Conservation (phyloP, 2,797 vertebrate species). For the Iguana delicatissima region DNA sequence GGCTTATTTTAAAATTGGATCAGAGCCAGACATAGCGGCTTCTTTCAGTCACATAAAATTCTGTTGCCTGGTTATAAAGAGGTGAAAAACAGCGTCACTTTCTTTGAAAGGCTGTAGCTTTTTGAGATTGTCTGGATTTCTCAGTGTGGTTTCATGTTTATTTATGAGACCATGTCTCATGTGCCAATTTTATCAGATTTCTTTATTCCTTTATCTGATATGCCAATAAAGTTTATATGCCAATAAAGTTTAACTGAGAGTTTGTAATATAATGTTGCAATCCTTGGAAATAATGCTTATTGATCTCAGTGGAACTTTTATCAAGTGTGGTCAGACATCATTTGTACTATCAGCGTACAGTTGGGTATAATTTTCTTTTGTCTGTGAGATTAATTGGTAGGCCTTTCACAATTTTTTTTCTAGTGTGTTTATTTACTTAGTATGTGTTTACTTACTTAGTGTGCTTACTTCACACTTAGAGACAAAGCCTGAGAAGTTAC, state of each 20-base stretch:
- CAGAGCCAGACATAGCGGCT: not conserved
- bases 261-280: rapidly evolving
- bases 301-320: not conserved
- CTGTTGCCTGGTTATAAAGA: not conserved
- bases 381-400: rapidly evolving
- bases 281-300: not conserved
- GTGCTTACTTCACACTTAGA: not conserved
- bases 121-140: not conserved
- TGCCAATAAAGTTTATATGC: rapidly evolving
- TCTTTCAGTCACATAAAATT: not conserved
- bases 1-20: conserved; percentile 22
- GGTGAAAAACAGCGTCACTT: not conserved
- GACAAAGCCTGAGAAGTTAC: not conserved
- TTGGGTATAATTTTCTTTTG: rapidly evolving
- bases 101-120: not conserved
- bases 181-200: not conserved
- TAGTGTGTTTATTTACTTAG: not conserved
- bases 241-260: rapidly evolving
- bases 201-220: rapidly evolving
- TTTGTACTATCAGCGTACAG: not conserved
- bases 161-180: not conserved
- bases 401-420: not conserved
- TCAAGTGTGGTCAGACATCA: not conserved
- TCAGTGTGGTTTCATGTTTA: not conserved
- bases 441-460: too few species aligned